A percentile compares a stretch with the other conserved stretches of the same genome.
Evolutionary conservation across 37 sponge, comb jelly and placozoan genomes (phyloP).

Genomic region (Spongilla lacustris): DNA sequence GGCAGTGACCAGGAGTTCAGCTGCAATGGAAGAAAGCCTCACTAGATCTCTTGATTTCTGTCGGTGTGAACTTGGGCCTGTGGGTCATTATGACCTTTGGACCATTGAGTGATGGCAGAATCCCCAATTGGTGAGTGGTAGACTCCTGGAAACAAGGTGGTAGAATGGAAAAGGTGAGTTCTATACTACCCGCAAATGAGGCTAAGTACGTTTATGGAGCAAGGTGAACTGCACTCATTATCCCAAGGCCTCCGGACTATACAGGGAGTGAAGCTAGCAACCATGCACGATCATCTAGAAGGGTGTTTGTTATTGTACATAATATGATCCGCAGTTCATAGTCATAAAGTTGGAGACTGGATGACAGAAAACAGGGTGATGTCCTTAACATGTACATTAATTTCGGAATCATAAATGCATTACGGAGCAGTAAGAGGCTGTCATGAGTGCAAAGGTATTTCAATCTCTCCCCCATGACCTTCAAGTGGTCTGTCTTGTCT

Average conservation of each 20-base stretch:
- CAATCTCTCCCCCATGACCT: constrained; percentile 3
- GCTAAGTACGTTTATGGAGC: neutral
- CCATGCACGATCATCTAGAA: neutral
- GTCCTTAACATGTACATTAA: constrained; percentile 30
- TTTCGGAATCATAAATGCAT: constrained; percentile 39
- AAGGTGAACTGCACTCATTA: neutral
- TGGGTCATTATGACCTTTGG: neutral
- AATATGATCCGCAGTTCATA: neutral
- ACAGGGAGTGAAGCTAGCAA: no score
- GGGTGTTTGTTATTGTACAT: neutral
- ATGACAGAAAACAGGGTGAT: constrained; percentile 9
- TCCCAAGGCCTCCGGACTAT: no score
- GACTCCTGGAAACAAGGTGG: neutral
- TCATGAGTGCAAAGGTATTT: constrained; percentile 24
- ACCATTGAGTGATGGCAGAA: neutral
- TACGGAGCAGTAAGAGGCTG: constrained; percentile 7
- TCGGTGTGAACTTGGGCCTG: neutral
- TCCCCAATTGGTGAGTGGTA: neutral
- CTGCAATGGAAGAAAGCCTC: neutral
- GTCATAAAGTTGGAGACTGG: constrained; percentile 8
- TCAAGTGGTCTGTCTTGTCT: no score
- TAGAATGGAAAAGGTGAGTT: neutral
- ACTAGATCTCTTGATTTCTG: constrained; percentile 1
- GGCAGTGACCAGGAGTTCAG: neutral
- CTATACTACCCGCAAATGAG: neutral